Evolutionary conservation across 2,888 invertebrate genomes (phyloP), one percentile per base, ranked within the genome.

Genomic region (Mesoligia furuncula): DNA sequence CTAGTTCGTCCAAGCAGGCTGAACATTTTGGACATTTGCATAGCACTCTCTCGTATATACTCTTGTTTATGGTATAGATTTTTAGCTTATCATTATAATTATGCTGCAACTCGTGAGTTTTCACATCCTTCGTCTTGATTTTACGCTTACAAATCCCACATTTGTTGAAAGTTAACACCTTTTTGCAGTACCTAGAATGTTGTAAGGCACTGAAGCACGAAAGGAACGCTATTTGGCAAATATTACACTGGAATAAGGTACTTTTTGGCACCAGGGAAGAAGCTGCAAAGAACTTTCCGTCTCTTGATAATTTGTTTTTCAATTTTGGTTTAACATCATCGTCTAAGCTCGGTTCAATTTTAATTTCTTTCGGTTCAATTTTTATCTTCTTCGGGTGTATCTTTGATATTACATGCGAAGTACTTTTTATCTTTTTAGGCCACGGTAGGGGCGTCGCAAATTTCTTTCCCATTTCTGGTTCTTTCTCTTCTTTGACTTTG

Each of bases 91-190:
- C 85, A 0, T 84, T 80, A 0, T 90, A 36, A 20, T 80, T 79
- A 27, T 95, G 95, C 68, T 95, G 95, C 0, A 87, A 27, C 9
- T 73, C 69, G 7, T 95, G 95, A 0, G 80, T 74, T 0, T 62
- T 2, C 0, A 48, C 77, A 36, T 95, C 93, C 0, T 57, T 73
- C 0, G 31, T 15, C 0, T 87, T 85, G 6, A 94, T 88, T 9
- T 85, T 82, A 0, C 90, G 87, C 2, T 89, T 86, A 65, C 95
- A 95, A 4, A 88, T 65, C 0, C 76, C 72, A 31, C 93, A 93
- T 27, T 72, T 81, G 5, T 74, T 51, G 5, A 65, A 85, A 0
- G 15, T 73, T 2, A 24, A 65, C 0, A 8, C 31, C 2, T 61
- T 83, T 36, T 20, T 75, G 31, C 89, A 90, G 0, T 2, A 1